Conservation (phyloP, 2,797 vertebrate species). For the Muraenolepis orangiensis region DNA sequence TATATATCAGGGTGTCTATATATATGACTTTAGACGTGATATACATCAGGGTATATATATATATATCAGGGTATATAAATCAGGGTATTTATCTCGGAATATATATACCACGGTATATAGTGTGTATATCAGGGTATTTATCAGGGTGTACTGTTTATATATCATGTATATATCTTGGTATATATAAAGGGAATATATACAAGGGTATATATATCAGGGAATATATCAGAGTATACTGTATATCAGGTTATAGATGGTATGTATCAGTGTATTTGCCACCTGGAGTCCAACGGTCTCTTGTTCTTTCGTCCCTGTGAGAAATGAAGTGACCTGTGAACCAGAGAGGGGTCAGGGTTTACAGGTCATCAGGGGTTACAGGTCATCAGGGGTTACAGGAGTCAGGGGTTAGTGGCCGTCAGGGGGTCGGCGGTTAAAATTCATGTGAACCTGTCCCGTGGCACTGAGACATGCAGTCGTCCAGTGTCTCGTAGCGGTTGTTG, state of each 20-base stretch:
- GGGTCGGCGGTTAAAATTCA: neutral
- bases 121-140: neutral
- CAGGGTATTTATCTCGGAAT: neutral
- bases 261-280: neutral
- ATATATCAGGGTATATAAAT: too few relatives aligned
- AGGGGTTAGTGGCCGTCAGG: neutral
- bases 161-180: neutral
- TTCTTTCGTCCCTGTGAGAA: neutral
- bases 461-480: neutral
- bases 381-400: too few relatives aligned
- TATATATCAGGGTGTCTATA: neutral
- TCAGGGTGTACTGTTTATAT: too few relatives aligned
- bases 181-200: neutral
- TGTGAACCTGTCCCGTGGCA: neutral
- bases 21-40: too few relatives aligned
- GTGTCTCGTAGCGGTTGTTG: conserved; percentile 1
- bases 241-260: neutral
- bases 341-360: neutral
- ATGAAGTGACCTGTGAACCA: neutral
- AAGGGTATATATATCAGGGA: neutral
- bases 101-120: neutral
- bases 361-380: neutral
- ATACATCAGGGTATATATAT: neutral
- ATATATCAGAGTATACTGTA: neutral
- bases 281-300: neutral